These are phyloP conservation scores for Sebastes trivittatus DNA, from an alignment of 2,797 vertebrate genomes.

Conservation along the genomic window DNA sequence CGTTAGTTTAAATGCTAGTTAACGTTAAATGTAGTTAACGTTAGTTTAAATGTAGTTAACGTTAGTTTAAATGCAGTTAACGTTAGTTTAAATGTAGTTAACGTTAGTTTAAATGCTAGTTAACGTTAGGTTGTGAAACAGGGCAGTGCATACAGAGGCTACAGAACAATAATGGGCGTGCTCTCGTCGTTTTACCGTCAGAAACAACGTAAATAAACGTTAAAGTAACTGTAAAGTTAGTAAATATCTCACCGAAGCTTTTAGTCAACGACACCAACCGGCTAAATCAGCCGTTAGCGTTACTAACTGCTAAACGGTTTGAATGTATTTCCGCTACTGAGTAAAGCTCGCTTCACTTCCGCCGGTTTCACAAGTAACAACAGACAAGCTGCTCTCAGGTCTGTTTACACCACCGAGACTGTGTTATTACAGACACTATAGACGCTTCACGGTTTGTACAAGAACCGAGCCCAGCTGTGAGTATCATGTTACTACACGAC, in stretches of 20 bases:
- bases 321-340: not conserved
- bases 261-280: not conserved
- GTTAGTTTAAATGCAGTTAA: too few species aligned
- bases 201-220: accelerated
- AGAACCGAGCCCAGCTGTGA: not conserved
- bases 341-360: conserved; percentile 14
- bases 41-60: too few species aligned
- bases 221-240: not conserved
- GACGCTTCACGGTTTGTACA: not conserved
- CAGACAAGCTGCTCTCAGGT: not conserved
- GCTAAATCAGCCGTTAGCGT: accelerated
- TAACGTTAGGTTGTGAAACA: not conserved
- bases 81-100: too few species aligned
- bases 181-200: not conserved
- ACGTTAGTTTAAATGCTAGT: too few species aligned
- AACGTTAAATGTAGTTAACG: too few species aligned
- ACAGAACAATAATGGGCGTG: not conserved
- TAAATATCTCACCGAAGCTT: not conserved
- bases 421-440: not conserved
- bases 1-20: too few species aligned
- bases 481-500: not conserved
- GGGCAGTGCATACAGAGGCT: too few species aligned
- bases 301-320: not conserved
- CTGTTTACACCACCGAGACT: not conserved
- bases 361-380: not conserved